These are phyloP conservation scores for Drosophila anomelani DNA, from an alignment of 2,888 invertebrate species.

Conservation along the genomic window DNA sequence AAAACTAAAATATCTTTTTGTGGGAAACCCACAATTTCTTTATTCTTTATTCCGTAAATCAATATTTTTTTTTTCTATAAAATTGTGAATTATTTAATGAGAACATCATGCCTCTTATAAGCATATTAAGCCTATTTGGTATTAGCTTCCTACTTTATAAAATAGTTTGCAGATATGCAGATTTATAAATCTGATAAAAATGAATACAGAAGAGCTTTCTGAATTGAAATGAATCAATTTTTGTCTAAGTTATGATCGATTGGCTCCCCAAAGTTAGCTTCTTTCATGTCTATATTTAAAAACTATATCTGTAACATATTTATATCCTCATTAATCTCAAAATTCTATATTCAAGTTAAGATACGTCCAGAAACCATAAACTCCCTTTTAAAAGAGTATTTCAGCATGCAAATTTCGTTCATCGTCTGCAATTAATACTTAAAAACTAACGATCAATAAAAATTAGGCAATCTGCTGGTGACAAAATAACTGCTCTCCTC, in stretches of 20 bases:
- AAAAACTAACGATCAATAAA: conserved; percentile 27
- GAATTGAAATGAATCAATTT: not conserved
- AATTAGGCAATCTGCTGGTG: conserved; percentile 36
- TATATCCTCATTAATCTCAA: not conserved
- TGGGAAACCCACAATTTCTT: not conserved
- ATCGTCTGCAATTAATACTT: conserved; percentile 34
- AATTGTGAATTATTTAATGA: too few relatives aligned
- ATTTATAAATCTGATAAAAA: not conserved
- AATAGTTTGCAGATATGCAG: too few relatives aligned
- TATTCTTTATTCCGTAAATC: too few relatives aligned
- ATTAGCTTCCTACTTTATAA: too few relatives aligned
- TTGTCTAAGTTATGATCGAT: not conserved
- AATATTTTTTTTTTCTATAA: too few relatives aligned
- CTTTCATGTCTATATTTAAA: too few relatives aligned
- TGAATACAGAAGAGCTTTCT: not conserved
- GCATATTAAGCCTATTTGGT: too few relatives aligned
- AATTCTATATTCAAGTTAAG: not conserved
- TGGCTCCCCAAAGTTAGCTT: too few relatives aligned
- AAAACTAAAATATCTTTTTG: not conserved
- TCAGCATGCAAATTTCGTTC: not conserved
- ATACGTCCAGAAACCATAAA: not conserved
- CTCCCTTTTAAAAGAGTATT: not conserved
- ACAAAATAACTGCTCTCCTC: conserved; percentile 10
- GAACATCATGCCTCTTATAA: too few relatives aligned
- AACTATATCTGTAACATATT: not conserved